Evolutionary conservation across 2,113 vertebrate genomes (phyloP), one percentile per base, ranked within the genome.

Genomic region (Prochilodus magdalenae): DNA sequence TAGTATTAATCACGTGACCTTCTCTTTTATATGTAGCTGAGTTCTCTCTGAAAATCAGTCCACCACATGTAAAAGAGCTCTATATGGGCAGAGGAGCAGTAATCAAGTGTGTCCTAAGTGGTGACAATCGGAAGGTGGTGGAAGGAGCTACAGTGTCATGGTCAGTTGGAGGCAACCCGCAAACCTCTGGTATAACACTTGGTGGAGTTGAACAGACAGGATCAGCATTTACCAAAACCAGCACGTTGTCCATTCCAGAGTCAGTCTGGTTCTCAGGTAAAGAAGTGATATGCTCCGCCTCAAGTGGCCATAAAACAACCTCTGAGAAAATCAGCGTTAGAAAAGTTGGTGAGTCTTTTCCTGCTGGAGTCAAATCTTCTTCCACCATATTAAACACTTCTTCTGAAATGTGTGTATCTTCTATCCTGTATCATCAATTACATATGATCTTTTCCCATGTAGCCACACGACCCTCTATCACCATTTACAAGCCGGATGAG

Each of bases 1-100:
- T 36, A 36, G 33, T 36, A 3, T 36, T 6, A 36, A 36, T 36
- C 3, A 36, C 6, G 33, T 36, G 33, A 3, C 3, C 6, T 36
- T 36, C 6, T 36, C 6, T 3, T 36, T 3, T 36, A 6, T 36
- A 6, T 36, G 33, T 36, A 36, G 80, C 16, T 59, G 15, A 12
- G 11, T 13, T 75, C 0, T 12, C n/a, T 60, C 33, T 82, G 63
- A 82, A n/a, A 12, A 40, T 82, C 2, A 82, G n/a, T 15, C 22
- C 73, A 76, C 73, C 80, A 33, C 6, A 11, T 7, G 13, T 11
- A 11, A 76, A 12, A 62, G 36, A 82, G 1, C 15, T 82, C n/a
- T 82, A 70, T 14, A 0, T 70, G 3, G 0, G 24, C 33, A 8
- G 60, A 16, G 26, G n/a, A 62, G 22, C 40, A 24, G 59, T 82